Conservation (phyloP, 2,888 invertebrate genomes). For the Hartigia nigra region DNA sequence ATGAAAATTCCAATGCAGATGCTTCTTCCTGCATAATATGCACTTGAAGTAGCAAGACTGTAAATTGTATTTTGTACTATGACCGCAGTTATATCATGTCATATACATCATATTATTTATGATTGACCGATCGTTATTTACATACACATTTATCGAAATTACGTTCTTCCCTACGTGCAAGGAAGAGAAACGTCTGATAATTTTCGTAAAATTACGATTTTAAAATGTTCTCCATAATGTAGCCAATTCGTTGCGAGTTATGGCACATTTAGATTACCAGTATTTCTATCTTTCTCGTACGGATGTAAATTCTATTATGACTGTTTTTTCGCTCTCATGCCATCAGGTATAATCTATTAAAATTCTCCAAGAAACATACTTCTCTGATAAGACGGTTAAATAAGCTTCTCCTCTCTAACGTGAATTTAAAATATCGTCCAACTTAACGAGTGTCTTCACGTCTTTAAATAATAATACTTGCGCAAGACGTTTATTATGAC, state of each 20-base stretch:
- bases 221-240: neutral
- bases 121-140: neutral
- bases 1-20: no score
- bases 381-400: no score
- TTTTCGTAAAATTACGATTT: neutral
- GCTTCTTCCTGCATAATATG: neutral
- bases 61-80: neutral
- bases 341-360: neutral
- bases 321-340: neutral
- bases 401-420: no score
- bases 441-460: no score
- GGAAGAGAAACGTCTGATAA: neutral
- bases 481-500: no score
- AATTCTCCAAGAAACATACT: neutral
- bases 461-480: no score
- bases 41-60: neutral
- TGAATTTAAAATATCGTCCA: no score
- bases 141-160: neutral
- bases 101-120: neutral
- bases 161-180: neutral
- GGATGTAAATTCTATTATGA: neutral
- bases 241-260: neutral
- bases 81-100: neutral
- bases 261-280: neutral
- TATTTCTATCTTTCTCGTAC: neutral